Evolutionary conservation across 2,888 invertebrate species (phyloP).

Genomic region (Tuberolachnus salignus): DNA sequence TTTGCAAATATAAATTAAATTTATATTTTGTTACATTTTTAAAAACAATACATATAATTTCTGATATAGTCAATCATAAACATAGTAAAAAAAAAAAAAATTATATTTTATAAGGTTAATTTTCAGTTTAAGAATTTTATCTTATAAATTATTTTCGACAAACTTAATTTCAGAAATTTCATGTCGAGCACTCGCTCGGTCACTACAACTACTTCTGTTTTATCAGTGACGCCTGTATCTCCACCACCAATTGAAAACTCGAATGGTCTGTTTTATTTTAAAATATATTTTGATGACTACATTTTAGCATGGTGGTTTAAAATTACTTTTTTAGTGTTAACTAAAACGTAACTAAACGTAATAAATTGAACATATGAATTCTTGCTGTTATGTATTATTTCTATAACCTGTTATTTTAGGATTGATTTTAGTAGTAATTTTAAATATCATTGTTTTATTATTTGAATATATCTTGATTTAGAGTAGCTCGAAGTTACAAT

Average conservation of each 20-base stretch:
- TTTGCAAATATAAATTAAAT: too few species aligned
- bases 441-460: not conserved
- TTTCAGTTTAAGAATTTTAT: not conserved
- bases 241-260: slow-evolving; percentile 52
- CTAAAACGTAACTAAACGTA: too few species aligned
- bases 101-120: not conserved
- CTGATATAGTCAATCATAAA: too few species aligned
- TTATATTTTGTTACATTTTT: too few species aligned
- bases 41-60: too few species aligned
- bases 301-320: slow-evolving; percentile 4
- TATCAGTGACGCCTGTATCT: slow-evolving; percentile 39
- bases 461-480: not conserved
- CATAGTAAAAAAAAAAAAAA: too few species aligned
- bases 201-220: slow-evolving; percentile 57
- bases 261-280: slow-evolving; percentile 42
- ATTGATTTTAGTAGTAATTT: slow-evolving; percentile 7
- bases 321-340: not conserved
- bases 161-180: slow-evolving; percentile 60
- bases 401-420: not conserved
- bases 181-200: slow-evolving; percentile 59
- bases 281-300: slow-evolving; percentile 7
- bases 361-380: not conserved
- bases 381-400: slow-evolving; percentile 4
- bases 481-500: not conserved
- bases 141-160: not conserved